Percentiles rank a stretch among this genome's conserved stretches.
phyloP scores from a whole-genome alignment of 2,888 invertebrate genomes.

The Metopia argyrocephala region DNA sequence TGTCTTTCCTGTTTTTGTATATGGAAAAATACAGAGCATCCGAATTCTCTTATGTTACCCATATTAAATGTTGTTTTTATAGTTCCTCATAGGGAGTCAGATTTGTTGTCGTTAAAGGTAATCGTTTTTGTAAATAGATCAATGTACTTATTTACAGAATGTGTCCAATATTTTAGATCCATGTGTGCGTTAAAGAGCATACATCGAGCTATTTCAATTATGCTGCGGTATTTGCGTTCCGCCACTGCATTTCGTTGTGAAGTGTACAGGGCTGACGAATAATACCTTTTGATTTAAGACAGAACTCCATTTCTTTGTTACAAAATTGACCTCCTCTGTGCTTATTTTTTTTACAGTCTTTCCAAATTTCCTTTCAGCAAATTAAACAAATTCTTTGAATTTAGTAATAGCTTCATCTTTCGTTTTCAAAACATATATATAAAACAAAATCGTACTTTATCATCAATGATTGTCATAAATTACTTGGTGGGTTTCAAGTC shows the following conservation, averaged over 20 bases:
- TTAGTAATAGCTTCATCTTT: no score
- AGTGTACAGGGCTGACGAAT: background rate
- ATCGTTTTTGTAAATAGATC: no score
- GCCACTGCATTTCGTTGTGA: background rate
- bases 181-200: background rate
- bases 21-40: background rate
- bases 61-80: background rate
- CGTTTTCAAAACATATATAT: conserved; percentile 16
- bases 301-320: background rate
- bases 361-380: conserved; percentile 11
- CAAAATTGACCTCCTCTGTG: conserved; percentile 12
- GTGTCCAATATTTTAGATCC: no score
- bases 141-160: no score
- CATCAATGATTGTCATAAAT: conserved; percentile 38
- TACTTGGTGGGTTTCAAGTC: no score
- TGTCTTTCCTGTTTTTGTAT: conserved; percentile 13
- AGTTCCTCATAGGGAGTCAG: background rate
- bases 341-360: conserved; percentile 2
- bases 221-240: background rate
- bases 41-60: conserved; percentile 1
- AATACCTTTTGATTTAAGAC: conserved; percentile 9
- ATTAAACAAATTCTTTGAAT: conserved; percentile 3
- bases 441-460: conserved; percentile 12
- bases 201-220: background rate
- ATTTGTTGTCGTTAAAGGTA: no score